These are phyloP conservation scores for Gastrophryne carolinensis DNA, from an alignment of 2,797 vertebrate genomes.

Conservation along the genomic window DNA sequence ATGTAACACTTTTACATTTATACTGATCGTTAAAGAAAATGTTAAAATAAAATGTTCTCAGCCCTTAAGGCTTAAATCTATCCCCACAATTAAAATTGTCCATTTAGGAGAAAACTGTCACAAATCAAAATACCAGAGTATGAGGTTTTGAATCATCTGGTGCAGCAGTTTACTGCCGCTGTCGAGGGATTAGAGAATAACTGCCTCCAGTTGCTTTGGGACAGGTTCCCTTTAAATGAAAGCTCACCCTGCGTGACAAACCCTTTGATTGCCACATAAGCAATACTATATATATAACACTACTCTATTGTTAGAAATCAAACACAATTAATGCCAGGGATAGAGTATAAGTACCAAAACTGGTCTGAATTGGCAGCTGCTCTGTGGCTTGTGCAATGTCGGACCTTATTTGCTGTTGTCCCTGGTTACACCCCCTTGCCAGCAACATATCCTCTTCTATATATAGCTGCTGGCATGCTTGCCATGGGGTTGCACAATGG, in stretches of 20 bases:
- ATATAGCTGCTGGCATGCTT: slow-evolving; percentile 37
- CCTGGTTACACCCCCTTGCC: slow-evolving; percentile 7
- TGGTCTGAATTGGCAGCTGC: not conserved
- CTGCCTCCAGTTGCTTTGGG: too few relatives aligned
- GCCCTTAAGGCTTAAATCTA: too few relatives aligned
- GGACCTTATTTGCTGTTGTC: not conserved
- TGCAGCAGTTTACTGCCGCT: too few relatives aligned
- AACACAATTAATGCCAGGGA: not conserved
- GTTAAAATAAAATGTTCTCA: too few relatives aligned
- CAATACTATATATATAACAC: not conserved
- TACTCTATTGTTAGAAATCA: not conserved
- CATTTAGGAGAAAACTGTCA: not conserved
- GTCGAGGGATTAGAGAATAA: too few relatives aligned
- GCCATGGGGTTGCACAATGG: slow-evolving; percentile 7
- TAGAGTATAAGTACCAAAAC: not conserved
- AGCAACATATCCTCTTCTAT: slow-evolving; percentile 15
- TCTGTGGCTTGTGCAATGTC: not conserved
- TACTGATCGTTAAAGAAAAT: too few relatives aligned
- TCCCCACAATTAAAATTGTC: too few relatives aligned
- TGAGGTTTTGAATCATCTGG: not conserved
- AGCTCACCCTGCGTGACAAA: not conserved
- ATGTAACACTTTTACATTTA: too few relatives aligned
- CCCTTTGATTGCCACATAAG: not conserved
- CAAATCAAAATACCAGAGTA: not conserved
- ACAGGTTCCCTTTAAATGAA: not conserved